Conservation (phyloP, 2,888 invertebrate species). For the Meteorus colon region DNA sequence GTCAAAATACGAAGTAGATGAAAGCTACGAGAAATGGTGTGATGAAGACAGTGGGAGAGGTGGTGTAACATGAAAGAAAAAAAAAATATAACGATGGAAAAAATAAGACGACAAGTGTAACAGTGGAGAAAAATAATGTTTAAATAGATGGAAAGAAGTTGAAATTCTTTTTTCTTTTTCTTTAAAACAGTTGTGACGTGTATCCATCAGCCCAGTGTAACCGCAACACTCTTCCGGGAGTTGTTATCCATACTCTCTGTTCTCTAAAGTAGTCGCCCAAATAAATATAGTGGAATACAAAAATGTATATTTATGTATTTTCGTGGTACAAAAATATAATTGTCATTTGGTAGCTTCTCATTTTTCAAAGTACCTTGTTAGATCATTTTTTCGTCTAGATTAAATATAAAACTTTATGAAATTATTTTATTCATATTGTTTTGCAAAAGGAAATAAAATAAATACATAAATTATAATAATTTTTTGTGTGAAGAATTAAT, state of each 20-base stretch:
- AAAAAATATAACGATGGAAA: neutral
- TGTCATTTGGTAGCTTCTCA: neutral
- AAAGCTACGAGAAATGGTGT: conserved; percentile 5
- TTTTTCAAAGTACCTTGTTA: neutral
- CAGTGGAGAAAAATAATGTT: conserved; percentile 10
- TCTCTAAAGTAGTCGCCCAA: too few species aligned
- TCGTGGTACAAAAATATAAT: neutral
- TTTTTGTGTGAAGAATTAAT: too few species aligned
- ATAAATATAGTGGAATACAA: neutral
- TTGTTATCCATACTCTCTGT: conserved; percentile 7
- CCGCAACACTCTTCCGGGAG: conserved; percentile 39
- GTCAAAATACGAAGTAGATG: conserved; percentile 7
- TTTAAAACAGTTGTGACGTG: conserved; percentile 30
- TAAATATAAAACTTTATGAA: neutral
- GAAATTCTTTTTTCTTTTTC: conserved; percentile 3
- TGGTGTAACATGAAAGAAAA: conserved; percentile 10
- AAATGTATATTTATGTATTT: neutral
- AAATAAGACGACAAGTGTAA: neutral
- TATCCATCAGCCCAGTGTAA: conserved; percentile 36
- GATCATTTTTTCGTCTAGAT: neutral
- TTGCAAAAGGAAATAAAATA: too few species aligned
- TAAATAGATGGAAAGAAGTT: conserved; percentile 4
- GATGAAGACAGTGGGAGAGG: neutral
- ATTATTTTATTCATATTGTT: too few species aligned
- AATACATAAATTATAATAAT: too few species aligned